Percentiles rank a stretch among this genome's conserved stretches.
Evolutionary conservation across 2,113 vertebrate genomes (phyloP).

Genomic region (Larimichthys crocea): DNA sequence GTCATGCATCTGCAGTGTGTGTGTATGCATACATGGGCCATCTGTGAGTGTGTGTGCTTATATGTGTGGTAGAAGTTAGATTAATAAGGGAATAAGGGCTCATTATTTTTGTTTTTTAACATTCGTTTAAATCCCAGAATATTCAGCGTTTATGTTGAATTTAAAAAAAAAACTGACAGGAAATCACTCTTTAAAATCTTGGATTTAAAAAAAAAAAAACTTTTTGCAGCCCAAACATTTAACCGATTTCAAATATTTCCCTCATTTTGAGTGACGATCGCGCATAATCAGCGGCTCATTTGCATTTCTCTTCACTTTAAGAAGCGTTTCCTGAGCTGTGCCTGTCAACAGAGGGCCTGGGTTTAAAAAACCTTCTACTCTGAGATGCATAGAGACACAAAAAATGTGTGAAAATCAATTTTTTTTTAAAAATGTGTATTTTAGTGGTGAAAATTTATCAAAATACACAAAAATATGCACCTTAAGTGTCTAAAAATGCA

Average conservation of each 20-base stretch:
- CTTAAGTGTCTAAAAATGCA: not conserved
- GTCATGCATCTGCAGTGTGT: constrained; percentile 36
- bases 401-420: not conserved
- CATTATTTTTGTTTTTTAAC: constrained; percentile 40
- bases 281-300: constrained; percentile 53
- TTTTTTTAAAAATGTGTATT: too few relatives aligned
- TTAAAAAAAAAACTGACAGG: not conserved
- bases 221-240: constrained; percentile 18
- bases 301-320: constrained; percentile 2
- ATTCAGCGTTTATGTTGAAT: constrained; percentile 13
- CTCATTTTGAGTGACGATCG: not conserved
- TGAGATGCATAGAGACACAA: not conserved
- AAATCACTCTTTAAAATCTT: constrained; percentile 16
- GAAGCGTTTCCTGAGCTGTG: not conserved
- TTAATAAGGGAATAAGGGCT: constrained; percentile 17
- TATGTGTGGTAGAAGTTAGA: constrained; percentile 10
- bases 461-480: not conserved
- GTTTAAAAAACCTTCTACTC: not conserved
- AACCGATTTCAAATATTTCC: not conserved
- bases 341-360: not conserved
- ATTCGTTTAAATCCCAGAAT: constrained; percentile 24
- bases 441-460: not conserved
- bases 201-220: constrained; percentile 35
- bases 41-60: not conserved
- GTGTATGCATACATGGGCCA: not conserved